Evolutionary conservation across 2,797 vertebrate species (phyloP).

Genomic region (Florisuga fusca): DNA sequence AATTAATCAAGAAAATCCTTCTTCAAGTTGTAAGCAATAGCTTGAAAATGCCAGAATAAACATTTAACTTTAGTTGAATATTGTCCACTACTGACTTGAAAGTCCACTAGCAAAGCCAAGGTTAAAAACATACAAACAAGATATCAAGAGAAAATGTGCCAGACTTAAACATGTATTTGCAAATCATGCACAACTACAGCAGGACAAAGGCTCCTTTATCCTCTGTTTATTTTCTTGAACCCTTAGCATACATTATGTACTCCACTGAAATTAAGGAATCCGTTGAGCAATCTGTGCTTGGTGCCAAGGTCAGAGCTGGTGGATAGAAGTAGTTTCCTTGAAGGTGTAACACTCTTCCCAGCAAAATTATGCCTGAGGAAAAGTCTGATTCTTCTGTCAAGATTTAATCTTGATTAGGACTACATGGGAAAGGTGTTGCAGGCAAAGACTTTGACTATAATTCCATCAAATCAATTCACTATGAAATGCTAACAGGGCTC

Average conservation of each 20-base stretch:
- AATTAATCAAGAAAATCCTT: not conserved
- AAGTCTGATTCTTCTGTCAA: not conserved
- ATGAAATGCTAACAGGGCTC: not conserved
- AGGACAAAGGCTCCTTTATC: conserved; percentile 7
- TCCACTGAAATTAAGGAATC: not conserved
- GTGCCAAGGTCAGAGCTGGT: not conserved
- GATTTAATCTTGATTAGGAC: not conserved
- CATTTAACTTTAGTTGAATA: not conserved
- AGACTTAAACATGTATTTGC: not conserved
- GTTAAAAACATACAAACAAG: not conserved
- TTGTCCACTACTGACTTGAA: not conserved
- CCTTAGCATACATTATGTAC: not conserved
- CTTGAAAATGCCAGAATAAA: not conserved
- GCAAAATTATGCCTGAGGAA: not conserved
- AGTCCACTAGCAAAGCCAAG: not conserved
- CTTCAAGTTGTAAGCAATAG: not conserved
- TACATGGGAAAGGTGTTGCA: not conserved
- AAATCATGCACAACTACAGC: not conserved
- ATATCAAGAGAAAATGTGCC: not conserved
- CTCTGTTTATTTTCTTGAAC: not conserved
- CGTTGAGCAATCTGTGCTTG: not conserved
- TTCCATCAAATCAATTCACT: not conserved
- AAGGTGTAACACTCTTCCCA: not conserved
- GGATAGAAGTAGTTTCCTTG: not conserved
- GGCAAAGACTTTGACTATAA: not conserved